These are phyloP conservation scores for Coregonus sp. DNA, from an alignment of 2,797 vertebrate genomes.

Conservation along the genomic window DNA sequence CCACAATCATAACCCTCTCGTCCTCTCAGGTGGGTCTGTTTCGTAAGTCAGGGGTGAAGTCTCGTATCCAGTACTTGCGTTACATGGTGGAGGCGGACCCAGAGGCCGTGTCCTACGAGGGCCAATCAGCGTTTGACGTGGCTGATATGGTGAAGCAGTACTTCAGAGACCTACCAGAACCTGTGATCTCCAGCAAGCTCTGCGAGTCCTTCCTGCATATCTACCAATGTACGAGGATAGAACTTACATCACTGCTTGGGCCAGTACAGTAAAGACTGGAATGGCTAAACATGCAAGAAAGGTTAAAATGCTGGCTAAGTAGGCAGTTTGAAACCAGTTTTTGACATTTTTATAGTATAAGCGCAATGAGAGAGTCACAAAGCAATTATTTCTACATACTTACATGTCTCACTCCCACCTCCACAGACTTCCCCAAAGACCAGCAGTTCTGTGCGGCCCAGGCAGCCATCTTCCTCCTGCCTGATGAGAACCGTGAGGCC, in stretches of 20 bases:
- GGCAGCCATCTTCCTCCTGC: conserved; percentile 84
- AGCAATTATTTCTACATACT: not conserved
- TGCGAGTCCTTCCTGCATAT: conserved; percentile 88
- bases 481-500: conserved; percentile 85
- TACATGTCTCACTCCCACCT: not conserved
- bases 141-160: conserved; percentile 92
- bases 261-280: not conserved
- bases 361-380: not conserved
- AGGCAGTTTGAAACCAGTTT: not conserved
- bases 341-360: no score
- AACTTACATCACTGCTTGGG: not conserved
- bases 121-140: conserved; percentile 87
- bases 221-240: conserved; percentile 82
- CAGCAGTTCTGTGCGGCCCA: conserved; percentile 82
- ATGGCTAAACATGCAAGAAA: not conserved
- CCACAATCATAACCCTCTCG: not conserved
- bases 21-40: conserved; percentile 83
- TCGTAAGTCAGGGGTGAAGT: conserved; percentile 87
- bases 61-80: conserved; percentile 84
- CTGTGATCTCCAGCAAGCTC: conserved; percentile 84
- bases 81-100: conserved; percentile 84
- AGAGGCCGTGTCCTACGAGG: conserved; percentile 72
- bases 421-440: conserved; percentile 83
- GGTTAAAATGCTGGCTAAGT: not conserved
- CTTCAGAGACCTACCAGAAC: conserved; percentile 88